A percentile compares a stretch with the other conserved stretches of the same genome.
Evolutionary conservation across 2,888 invertebrate genomes (phyloP).

Genomic region (Oeneis ivallda): DNA sequence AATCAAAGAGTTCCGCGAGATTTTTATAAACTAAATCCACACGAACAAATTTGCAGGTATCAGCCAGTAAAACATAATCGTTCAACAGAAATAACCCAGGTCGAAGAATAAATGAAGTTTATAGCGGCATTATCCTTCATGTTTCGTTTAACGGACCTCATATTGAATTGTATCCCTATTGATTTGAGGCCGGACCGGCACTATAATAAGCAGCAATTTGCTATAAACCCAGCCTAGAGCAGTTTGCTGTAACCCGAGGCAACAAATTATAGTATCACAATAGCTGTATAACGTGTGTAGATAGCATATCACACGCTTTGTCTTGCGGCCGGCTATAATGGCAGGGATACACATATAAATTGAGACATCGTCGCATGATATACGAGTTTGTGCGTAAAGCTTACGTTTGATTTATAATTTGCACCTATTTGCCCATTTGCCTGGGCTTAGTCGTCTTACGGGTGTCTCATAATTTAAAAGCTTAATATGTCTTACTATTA

Average conservation of each 20-base stretch:
- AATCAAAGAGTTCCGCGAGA: too few species aligned
- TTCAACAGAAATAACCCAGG: not conserved
- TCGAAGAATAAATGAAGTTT: not conserved
- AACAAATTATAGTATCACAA: conserved; percentile 20
- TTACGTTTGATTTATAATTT: conserved; percentile 21
- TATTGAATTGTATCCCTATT: conserved; percentile 1
- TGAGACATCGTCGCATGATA: conserved; percentile 21
- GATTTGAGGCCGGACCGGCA: not conserved
- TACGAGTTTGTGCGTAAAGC: conserved; percentile 12
- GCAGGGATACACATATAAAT: conserved; percentile 22
- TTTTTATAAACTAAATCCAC: too few species aligned
- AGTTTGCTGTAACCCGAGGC: conserved; percentile 13
- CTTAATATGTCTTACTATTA: too few species aligned
- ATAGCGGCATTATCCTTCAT: not conserved
- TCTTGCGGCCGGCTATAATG: conserved; percentile 14
- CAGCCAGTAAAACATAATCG: too few species aligned
- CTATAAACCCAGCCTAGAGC: conserved; percentile 9
- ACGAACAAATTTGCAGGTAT: too few species aligned
- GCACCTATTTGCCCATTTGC: conserved; percentile 12
- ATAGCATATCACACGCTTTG: conserved; percentile 17
- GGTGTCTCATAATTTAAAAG: too few species aligned
- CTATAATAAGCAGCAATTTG: conserved; percentile 9
- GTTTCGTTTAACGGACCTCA: not conserved
- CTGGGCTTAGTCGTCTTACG: not conserved
- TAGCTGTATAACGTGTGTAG: conserved; percentile 15